Conservation (phyloP, 2,888 invertebrate species). For the Athalia circularis region DNA sequence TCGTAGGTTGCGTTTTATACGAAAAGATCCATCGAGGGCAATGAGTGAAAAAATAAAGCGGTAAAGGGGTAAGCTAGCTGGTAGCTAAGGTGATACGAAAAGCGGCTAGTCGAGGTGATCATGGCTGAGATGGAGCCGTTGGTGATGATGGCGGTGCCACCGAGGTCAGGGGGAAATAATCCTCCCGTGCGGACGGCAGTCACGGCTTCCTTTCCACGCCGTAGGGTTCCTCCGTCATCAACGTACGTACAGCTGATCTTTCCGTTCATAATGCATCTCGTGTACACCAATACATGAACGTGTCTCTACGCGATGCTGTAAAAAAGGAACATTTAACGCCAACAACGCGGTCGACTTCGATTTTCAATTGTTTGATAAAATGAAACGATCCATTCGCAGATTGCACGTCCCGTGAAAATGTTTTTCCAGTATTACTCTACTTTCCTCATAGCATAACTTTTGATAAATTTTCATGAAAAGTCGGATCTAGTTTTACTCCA, state of each 20-base stretch:
- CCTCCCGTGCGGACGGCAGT: conserved; percentile 63
- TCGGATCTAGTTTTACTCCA: not conserved
- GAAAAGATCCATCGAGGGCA: conserved; percentile 33
- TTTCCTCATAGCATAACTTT: no score
- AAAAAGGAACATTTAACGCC: not conserved
- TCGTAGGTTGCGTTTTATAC: conserved; percentile 27
- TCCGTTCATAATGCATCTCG: conserved; percentile 1
- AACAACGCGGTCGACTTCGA: no score
- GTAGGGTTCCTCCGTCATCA: conserved; percentile 22
- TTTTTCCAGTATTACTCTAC: no score
- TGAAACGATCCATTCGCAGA: no score
- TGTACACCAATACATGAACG: not conserved
- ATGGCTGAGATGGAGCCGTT: conserved; percentile 37
- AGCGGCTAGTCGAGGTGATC: conserved; percentile 27
- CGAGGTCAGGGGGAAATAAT: conserved; percentile 65
- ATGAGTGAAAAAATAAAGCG: conserved; percentile 10
- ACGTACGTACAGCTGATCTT: conserved; percentile 38
- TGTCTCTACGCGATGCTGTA: not conserved
- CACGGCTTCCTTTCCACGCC: conserved; percentile 64
- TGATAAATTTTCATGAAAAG: not conserved
- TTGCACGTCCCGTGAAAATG: no score
- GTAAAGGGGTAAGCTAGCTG: conserved; percentile 18
- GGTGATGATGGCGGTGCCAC: conserved; percentile 35
- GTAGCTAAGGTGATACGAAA: conserved; percentile 30
- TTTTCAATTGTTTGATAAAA: no score